Evolutionary conservation across 2,888 invertebrate species (phyloP).

Genomic region (Plusia festucae): DNA sequence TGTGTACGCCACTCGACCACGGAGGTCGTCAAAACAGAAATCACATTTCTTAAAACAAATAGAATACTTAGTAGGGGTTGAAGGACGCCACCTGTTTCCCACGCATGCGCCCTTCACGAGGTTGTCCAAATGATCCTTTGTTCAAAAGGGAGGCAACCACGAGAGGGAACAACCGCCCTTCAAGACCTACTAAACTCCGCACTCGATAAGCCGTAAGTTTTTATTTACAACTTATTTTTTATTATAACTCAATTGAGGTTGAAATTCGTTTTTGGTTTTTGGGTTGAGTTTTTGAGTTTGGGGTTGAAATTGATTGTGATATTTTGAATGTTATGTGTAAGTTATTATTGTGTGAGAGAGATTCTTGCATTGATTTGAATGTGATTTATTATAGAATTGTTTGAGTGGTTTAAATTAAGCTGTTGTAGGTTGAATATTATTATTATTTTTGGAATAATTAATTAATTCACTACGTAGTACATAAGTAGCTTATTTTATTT

Average conservation of each 20-base stretch:
- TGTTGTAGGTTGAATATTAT: too few relatives aligned
- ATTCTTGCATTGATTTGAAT: not conserved
- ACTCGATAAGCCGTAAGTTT: conserved; percentile 41
- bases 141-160: conserved; percentile 61
- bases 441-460: too few relatives aligned
- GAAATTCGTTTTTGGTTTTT: not conserved
- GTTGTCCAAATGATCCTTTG: conserved; percentile 74
- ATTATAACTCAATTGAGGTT: not conserved
- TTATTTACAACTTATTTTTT: not conserved
- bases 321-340: not conserved
- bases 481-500: too few relatives aligned
- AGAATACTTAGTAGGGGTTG: conserved; percentile 38
- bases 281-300: not conserved
- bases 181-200: not conserved
- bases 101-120: conserved; percentile 78
- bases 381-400: not conserved
- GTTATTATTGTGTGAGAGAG: not conserved
- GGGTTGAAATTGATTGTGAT: not conserved
- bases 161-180: not conserved
- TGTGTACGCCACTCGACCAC: too few relatives aligned
- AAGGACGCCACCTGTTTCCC: conserved; percentile 37
- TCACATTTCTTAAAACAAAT: not conserved
- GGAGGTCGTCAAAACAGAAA: too few relatives aligned
- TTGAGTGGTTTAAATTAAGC: too few relatives aligned
- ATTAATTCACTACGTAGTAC: too few relatives aligned